Evolutionary conservation across 2,797 vertebrate species (phyloP), one percentile per base, ranked within the genome.

Genomic region (Podargus strigoides): DNA sequence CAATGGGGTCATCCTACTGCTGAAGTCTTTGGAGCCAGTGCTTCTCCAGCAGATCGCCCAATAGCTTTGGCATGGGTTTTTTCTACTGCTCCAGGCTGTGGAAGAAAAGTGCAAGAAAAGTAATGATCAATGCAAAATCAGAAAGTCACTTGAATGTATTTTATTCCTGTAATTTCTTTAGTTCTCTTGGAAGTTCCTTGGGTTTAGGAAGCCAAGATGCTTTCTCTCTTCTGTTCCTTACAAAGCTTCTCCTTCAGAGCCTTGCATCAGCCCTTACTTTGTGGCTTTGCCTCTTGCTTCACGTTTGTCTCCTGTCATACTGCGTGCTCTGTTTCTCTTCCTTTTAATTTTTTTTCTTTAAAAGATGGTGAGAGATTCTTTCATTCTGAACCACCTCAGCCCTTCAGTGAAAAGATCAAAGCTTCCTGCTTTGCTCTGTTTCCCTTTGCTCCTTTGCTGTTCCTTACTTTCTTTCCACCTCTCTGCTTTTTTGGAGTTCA

Each of bases 321-420:
- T 80, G 52, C 23, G n/a, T n/a, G 34, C n/a, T 79, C 74, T 85
- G 74, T 88, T 94, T 88, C 86, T 81, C 41, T 85, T 72, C 20
- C 27, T 55, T 83, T 84, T 49, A 10, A 11, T 26, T 42, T 26
- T n/a, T 41, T 44, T 30, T 14, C 49, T n/a, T 24, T 89, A 52
- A 53, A 52, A 53, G 21, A 46, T 87, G 89, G n/a, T 91, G 95
- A 93, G 89, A 96, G 75, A 64, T 85, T 92, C 78, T 95, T 96
- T 96, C 75, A 60, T 95, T 91, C 85, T 77, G 36, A 92, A 64
- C 44, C 7, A 47, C 72, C 70, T 91, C 78, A 87, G 60, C 37
- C 60, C 14, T 37, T 64, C 4, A 0, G 6, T 89, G 75, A 95
- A 96, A 92, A n/a, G 91, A 95, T 93, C 91, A 92, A 96, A 96